Evolutionary conservation across 2,888 invertebrate genomes (phyloP).

Genomic region (Drosophila diplacantha): DNA sequence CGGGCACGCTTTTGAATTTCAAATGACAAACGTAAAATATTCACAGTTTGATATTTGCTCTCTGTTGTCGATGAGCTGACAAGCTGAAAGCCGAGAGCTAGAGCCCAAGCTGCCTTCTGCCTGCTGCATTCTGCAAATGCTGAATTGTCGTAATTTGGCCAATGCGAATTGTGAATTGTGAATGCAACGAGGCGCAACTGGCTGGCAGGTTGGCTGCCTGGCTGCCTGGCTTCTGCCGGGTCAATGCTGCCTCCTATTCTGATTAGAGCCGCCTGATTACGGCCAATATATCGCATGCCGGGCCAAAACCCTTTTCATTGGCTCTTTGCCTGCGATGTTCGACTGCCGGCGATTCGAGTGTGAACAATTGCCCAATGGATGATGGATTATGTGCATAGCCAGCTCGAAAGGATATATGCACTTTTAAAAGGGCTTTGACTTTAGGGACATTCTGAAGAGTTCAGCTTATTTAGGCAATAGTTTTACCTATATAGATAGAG

Average conservation of each 20-base stretch:
- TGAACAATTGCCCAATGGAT: conserved; percentile 59
- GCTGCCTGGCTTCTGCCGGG: conserved; percentile 13
- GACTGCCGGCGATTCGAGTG: conserved; percentile 51
- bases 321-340: conserved; percentile 9
- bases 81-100: conserved; percentile 20
- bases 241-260: conserved; percentile 45
- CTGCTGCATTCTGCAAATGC: conserved; percentile 26
- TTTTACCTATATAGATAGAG: neutral
- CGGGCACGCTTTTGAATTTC: conserved; percentile 63
- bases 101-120: conserved; percentile 7
- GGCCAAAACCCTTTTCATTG: conserved; percentile 15
- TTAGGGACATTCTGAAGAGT: too few relatives aligned
- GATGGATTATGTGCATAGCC: conserved; percentile 22
- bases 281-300: conserved; percentile 41
- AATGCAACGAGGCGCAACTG: conserved; percentile 32
- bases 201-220: conserved; percentile 6
- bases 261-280: conserved; percentile 62
- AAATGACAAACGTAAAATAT: conserved; percentile 68
- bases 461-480: neutral
- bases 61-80: conserved; percentile 40
- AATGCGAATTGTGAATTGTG: conserved; percentile 28
- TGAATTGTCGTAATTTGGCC: conserved; percentile 41
- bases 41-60: conserved; percentile 65
- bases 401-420: neutral
- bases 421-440: neutral